A percentile compares a stretch with the other conserved stretches of the same genome.
phyloP scores from a whole-genome alignment of 2,113 vertebrate species.

The Puma concolor region DNA sequence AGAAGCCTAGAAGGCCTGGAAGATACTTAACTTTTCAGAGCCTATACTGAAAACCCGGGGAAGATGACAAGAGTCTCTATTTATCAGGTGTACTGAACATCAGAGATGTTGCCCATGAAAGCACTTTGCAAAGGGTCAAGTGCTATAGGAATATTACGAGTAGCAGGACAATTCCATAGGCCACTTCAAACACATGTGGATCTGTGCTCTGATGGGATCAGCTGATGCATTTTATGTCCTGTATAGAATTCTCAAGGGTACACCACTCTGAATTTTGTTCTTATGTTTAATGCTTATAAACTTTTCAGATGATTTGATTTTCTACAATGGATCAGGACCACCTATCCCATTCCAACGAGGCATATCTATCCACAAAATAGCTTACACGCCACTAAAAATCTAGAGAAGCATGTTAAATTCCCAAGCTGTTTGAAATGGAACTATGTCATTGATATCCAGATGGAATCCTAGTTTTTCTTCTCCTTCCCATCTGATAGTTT shows the following conservation, averaged over 20 bases:
- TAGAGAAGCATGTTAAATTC: background rate
- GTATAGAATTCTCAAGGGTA: background rate
- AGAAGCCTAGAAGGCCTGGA: background rate
- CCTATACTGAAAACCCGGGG: background rate
- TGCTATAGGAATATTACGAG: background rate
- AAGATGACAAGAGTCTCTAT: background rate
- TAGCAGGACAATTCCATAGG: background rate
- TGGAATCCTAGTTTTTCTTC: background rate
- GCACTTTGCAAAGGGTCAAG: background rate
- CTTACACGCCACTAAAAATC: background rate
- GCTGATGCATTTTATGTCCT: background rate
- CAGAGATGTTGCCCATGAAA: background rate
- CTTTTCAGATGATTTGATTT: slow-evolving; percentile 6
- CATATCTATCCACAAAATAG: background rate
- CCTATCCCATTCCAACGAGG: background rate
- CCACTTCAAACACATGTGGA: background rate
- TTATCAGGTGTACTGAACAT: background rate
- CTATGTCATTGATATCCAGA: background rate
- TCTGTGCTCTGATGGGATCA: background rate
- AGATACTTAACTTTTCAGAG: background rate
- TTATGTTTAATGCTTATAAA: background rate
- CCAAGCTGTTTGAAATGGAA: background rate
- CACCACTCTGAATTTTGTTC: background rate
- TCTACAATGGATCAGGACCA: background rate
- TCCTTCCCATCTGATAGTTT: background rate